These are phyloP conservation scores for Allophyes oxyacanthae DNA, from an alignment of 2,888 invertebrate genomes.

Conservation along the genomic window DNA sequence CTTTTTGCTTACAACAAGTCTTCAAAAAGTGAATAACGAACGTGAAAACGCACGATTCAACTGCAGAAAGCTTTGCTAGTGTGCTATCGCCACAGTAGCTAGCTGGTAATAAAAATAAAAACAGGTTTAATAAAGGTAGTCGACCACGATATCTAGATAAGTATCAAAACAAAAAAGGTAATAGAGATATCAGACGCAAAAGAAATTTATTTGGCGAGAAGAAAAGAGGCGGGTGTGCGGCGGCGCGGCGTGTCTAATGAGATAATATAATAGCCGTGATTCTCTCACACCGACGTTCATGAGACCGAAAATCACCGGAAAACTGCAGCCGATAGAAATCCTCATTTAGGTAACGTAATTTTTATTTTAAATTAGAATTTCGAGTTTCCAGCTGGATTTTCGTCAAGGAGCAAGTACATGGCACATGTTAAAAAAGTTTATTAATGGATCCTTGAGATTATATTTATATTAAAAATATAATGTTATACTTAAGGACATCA, in stretches of 20 bases:
- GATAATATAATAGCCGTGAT: slow-evolving; percentile 88
- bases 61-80: too few relatives aligned
- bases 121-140: slow-evolving; percentile 24
- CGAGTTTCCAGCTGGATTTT: slow-evolving; percentile 8
- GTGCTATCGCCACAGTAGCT: too few relatives aligned
- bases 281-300: slow-evolving; percentile 78
- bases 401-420: slow-evolving; percentile 6
- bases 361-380: slow-evolving; percentile 44
- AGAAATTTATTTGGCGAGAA: slow-evolving; percentile 85
- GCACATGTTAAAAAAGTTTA: background rate
- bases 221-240: slow-evolving; percentile 73
- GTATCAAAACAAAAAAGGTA: slow-evolving; percentile 69
- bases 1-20: too few relatives aligned
- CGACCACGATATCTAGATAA: slow-evolving; percentile 43
- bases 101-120: background rate
- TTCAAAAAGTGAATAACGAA: too few relatives aligned
- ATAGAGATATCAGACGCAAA: slow-evolving; percentile 77
- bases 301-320: slow-evolving; percentile 83
- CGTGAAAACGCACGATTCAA: too few relatives aligned
- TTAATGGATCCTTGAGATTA: too few relatives aligned
- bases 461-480: too few relatives aligned
- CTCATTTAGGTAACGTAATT: slow-evolving; percentile 62
- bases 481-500: too few relatives aligned
- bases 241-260: slow-evolving; percentile 86
- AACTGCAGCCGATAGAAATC: slow-evolving; percentile 78